Conservation (phyloP, 2,888 invertebrate species). For the Pristionchus fissidentatus region DNA sequence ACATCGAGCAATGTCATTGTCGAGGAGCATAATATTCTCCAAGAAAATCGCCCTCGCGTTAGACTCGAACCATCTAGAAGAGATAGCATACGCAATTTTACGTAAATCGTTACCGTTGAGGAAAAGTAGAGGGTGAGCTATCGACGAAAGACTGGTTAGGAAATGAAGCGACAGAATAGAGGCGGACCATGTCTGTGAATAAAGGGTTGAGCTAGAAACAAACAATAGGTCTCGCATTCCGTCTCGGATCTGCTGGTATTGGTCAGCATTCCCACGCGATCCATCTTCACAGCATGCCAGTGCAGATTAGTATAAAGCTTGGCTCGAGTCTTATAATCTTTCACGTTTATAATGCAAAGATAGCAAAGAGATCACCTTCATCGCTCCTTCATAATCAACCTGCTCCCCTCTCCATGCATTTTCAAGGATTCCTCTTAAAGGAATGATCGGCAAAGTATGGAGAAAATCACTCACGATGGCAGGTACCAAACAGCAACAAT, state of each 20-base stretch:
- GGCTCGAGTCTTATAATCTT: not conserved
- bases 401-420: not conserved
- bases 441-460: not conserved
- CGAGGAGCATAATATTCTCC: not conserved
- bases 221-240: not conserved
- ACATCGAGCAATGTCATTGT: not conserved
- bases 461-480: not conserved
- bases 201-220: not conserved
- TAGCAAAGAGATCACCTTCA: not conserved
- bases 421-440: conserved; percentile 29
- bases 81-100: not conserved
- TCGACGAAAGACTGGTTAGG: not conserved
- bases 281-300: not conserved
- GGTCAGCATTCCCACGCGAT: not conserved
- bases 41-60: not conserved
- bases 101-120: not conserved
- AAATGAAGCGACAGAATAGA: not conserved
- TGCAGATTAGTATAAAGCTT: not conserved
- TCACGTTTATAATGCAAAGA: not conserved
- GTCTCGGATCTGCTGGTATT: not conserved
- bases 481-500: not conserved
- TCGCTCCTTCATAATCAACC: not conserved
- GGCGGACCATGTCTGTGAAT: not conserved
- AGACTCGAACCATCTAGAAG: not conserved
- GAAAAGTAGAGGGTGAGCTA: not conserved